Evolutionary conservation across 1,140 invertebrate genomes (phyloP), one percentile per base, ranked within the genome.

Genomic region (Helicoverpa armigera): DNA sequence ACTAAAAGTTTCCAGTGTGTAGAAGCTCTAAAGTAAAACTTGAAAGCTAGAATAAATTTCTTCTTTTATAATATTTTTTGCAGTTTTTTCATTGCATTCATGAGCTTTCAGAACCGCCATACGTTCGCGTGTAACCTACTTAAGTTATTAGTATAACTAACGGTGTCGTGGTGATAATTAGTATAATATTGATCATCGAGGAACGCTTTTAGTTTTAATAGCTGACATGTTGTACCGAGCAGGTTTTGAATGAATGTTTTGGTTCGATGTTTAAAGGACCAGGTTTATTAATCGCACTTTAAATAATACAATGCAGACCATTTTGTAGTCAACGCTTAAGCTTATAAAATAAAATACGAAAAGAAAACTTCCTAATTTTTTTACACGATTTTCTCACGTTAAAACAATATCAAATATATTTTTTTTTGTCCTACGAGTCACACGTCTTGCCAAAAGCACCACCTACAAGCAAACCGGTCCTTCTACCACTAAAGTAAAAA

Each of bases 111-210:
- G 16, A 51, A 12, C 67, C 50, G n/a, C 50, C 67, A 18, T 43
- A 60, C 18, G 56, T 13, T 76, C 14, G 73, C 73, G 73, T 77
- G 61, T 65, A 72, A 72, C 69, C 60, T 54, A 65, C 60, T 51
- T 65, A 18, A 67, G n/a, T 67, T 54, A 67, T 77, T 53, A 54
- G 61, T 56, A 43, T 67, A 35, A 67, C 61, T 43, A 77, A 77
- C 50, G 48, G 18, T 54, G 31, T 16, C 23, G 60, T 53, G 18
- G 69, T 77, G 75, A 77, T 77, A 77, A 77, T 77, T 54, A 51
- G 50, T 67, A 10, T 43, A 53, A 67, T 77, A 77, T 77, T 65
- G 75, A 56, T 67, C 51, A 77, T 54, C 9, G 10, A 16, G 12
- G 35, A 16, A 48, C 12, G 31, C 16, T 50, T 50, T n/a, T 23